Percentiles rank a stretch among this genome's conserved stretches.
Conservation (phyloP, 35 echinoderm and acorn worm genomes). For the Ophioderma brevispina region DNA sequence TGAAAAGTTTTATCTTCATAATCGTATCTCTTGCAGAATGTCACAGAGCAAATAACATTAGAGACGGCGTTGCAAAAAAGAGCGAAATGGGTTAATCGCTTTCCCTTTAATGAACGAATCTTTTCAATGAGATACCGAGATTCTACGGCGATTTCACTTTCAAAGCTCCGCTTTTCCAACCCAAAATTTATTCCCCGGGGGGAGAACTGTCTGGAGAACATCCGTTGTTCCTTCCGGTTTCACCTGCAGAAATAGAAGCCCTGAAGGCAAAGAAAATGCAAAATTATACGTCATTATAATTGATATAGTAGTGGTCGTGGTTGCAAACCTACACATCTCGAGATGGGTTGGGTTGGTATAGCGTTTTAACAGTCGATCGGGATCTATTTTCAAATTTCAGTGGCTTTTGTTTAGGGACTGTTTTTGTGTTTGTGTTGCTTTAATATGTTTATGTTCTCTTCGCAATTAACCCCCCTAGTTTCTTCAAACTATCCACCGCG, state of each 20-base stretch:
- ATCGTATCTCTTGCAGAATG: constrained; percentile 64
- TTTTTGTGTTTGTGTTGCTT: no score
- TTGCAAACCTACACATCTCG: no score
- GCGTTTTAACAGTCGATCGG: no score
- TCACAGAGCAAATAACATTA: constrained; percentile 45
- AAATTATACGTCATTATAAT: no score
- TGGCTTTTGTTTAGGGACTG: no score
- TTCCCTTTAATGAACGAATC: constrained; percentile 8
- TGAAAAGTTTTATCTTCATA: constrained; percentile 45
- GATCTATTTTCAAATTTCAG: no score
- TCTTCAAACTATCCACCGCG: no score
- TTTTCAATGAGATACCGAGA: constrained; percentile 9
- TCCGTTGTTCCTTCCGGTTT: constrained; percentile 70
- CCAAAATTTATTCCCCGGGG: constrained; percentile 84
- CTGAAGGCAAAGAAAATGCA: background rate
- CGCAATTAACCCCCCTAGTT: no score
- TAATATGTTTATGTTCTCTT: no score
- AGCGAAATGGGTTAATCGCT: constrained; percentile 37
- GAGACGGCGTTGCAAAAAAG: constrained; percentile 37
- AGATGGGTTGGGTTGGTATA: no score
- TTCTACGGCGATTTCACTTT: constrained; percentile 70
- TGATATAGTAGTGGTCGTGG: no score
- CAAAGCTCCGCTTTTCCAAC: constrained; percentile 76
- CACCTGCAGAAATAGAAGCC: constrained; percentile 27
- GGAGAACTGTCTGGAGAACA: constrained; percentile 61